Conservation (phyloP, 2,797 vertebrate species). For the Tiaroga cobitis region DNA sequence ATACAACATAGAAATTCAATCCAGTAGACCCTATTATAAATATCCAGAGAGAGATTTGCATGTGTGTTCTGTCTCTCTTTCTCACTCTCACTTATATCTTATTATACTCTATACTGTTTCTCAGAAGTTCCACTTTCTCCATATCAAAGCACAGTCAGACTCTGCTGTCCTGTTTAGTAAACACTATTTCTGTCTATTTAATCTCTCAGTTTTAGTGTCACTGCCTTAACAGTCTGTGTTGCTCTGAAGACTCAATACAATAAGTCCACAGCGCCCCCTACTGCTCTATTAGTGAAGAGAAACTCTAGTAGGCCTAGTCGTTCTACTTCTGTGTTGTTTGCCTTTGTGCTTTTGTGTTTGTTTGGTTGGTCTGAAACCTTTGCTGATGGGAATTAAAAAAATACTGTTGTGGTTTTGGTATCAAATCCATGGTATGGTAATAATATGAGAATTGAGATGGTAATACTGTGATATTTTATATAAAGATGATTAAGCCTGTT, state of each 20-base stretch:
- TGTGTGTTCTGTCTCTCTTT: neutral
- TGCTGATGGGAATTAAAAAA: neutral
- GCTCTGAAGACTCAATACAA: neutral
- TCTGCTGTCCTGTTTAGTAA: neutral
- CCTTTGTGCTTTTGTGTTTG: neutral
- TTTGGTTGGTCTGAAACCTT: neutral
- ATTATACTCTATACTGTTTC: neutral
- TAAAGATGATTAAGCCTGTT: neutral
- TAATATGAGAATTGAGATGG: neutral
- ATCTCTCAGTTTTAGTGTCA: neutral
- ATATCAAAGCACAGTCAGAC: constrained; percentile 14
- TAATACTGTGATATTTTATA: neutral
- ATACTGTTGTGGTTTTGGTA: neutral
- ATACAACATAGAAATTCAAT: neutral
- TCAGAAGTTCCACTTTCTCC: neutral
- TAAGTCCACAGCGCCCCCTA: constrained; percentile 48
- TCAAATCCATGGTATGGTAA: neutral
- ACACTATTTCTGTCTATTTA: neutral
- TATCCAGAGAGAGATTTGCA: neutral
- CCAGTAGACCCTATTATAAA: constrained; percentile 3
- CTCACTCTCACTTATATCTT: neutral
- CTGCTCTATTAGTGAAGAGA: neutral
- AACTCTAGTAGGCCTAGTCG: neutral
- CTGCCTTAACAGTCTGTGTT: neutral
- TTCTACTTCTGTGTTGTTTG: neutral